These are phyloP conservation scores for Ashinkailepas kermadecensis DNA, from an alignment of 2,888 invertebrate species.

Conservation along the genomic window DNA sequence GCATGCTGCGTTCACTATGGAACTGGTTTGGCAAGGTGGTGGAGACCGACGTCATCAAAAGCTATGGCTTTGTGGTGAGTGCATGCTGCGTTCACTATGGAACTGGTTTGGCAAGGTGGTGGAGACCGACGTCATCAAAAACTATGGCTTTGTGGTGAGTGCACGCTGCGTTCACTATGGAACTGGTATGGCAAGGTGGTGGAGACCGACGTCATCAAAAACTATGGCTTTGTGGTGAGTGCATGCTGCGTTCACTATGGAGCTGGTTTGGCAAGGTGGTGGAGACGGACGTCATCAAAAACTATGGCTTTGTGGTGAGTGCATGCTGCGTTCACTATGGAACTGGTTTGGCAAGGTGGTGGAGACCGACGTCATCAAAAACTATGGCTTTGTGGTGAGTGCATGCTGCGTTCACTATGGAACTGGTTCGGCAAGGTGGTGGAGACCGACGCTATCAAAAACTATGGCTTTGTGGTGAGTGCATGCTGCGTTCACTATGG, in stretches of 20 bases:
- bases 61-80: constrained; percentile 47
- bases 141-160: no score
- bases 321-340: constrained; percentile 60
- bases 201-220: constrained; percentile 49
- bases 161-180: constrained; percentile 52
- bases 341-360: constrained; percentile 54
- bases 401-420: background rate
- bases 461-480: no score
- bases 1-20: no score
- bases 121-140: no score
- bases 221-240: constrained; percentile 47
- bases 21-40: constrained; percentile 46
- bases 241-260: background rate
- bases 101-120: no score
- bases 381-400: constrained; percentile 47
- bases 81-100: background rate
- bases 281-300: no score
- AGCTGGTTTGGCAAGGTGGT: no score
- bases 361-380: constrained; percentile 49
- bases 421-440: no score
- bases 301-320: no score
- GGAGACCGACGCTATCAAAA: no score
- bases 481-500: no score
- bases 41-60: constrained; percentile 49
- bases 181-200: constrained; percentile 54